Conservation (phyloP, 2,888 invertebrate genomes). For the Dascillus cervinus region DNA sequence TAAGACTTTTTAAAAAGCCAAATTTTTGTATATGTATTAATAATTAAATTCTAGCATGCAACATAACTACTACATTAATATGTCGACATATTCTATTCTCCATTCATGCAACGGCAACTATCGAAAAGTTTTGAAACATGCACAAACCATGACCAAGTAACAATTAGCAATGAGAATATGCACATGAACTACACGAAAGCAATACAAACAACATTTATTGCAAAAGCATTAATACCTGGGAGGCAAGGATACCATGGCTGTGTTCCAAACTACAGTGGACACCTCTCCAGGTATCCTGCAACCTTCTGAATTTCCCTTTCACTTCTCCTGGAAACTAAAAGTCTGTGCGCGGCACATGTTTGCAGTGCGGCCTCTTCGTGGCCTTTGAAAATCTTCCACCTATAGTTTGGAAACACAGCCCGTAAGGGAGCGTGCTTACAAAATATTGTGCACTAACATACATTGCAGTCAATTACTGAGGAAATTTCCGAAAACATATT, state of each 20-base stretch:
- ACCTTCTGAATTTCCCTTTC: constrained; percentile 32
- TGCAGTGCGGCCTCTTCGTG: constrained; percentile 27
- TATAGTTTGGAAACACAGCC: constrained; percentile 46
- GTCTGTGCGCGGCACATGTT: constrained; percentile 26
- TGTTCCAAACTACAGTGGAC: constrained; percentile 52
- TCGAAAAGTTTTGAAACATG: no score
- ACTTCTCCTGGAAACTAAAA: constrained; percentile 28
- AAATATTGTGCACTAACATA: constrained; percentile 19
- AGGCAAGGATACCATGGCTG: constrained; percentile 58
- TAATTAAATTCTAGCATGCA: no score
- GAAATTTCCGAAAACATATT: no score
- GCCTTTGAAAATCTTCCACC: constrained; percentile 37
- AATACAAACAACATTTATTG: constrained; percentile 13
- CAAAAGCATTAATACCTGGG: constrained; percentile 45
- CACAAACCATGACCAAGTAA: not conserved
- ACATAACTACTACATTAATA: no score
- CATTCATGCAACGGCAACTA: no score
- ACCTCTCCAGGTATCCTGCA: constrained; percentile 39
- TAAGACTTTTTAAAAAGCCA: no score
- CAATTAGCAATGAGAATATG: not conserved
- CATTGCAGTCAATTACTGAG: constrained; percentile 16
- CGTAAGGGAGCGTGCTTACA: constrained; percentile 35
- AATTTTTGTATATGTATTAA: no score
- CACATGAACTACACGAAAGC: no score
- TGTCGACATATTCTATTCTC: no score